Evolutionary conservation across 2,797 vertebrate genomes (phyloP).

Genomic region (Propithecus perrieri): DNA sequence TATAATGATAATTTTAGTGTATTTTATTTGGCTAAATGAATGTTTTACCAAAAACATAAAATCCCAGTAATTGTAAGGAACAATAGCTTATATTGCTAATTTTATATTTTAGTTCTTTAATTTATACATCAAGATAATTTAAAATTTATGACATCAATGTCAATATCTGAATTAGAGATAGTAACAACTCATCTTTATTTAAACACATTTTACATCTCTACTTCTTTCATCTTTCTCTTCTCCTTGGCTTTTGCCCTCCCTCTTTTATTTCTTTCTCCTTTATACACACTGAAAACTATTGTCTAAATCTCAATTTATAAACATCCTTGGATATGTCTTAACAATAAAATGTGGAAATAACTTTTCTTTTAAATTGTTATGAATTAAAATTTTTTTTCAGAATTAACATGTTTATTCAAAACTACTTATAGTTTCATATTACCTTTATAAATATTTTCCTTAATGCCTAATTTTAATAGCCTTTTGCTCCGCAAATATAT

Average conservation of each 20-base stretch:
- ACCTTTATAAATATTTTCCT: background rate
- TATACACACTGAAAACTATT: fast-evolving
- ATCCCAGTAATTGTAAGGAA: background rate
- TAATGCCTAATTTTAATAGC: background rate
- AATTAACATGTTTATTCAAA: background rate
- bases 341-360: background rate
- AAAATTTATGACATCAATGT: background rate
- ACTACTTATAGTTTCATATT: background rate
- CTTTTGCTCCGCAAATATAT: background rate
- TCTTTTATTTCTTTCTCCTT: background rate
- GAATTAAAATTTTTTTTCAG: background rate
- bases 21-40: background rate
- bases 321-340: background rate
- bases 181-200: background rate
- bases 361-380: background rate
- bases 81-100: background rate
- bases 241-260: background rate
- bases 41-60: background rate
- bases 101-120: background rate
- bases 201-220: background rate
- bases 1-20: background rate
- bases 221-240: background rate
- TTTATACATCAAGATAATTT: background rate
- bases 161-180: background rate
- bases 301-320: background rate